Evolutionary conservation across 2,797 vertebrate genomes (phyloP), one percentile per base, ranked within the genome.

Genomic region (Enteromius trimaculatus): DNA sequence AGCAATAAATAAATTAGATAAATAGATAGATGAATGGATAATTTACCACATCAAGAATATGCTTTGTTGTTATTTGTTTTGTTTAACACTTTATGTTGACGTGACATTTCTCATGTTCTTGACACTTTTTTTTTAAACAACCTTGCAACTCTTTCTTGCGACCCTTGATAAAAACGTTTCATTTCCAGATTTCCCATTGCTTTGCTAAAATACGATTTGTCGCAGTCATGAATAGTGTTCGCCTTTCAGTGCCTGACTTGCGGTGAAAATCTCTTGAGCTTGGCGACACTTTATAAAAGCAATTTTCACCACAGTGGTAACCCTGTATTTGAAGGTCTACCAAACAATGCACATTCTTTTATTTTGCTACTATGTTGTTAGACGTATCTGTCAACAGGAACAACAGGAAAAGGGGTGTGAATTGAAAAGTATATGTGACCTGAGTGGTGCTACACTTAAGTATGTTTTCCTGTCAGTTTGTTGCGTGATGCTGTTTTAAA

Each of bases 391-490:
- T 79, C n/a, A n/a, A n/a, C n/a, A n/a, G n/a, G n/a, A n/a, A n/a
- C n/a, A n/a, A n/a, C 64, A 79, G 58, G 34, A 85, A 81, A 62
- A 65, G 76, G 69, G 79, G 74, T 81, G 79, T 79, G 85, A 83
- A 83, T 80, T 62, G 77, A 80, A 77, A 76, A 76, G 53, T 80
- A 83, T 81, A 82, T 85, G 66, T 72, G 65, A 62, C 75, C 79
- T 76, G 77, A 82, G 85, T 65, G 72, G 26, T 81, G 83, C 51
- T 64, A 70, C 72, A 39, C 77, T 83, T 77, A 74, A 83, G 72
- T 85, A 58, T 53, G 68, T 44, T 70, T 51, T 77, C 79, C 66
- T 82, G 84, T 76, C 84, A 78, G 66, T 65, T 80, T 79, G 70
- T 74, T 42, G n/a, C 37, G 47, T 75, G 80, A 80, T 62, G 81